Evolutionary conservation across 2,888 invertebrate genomes (phyloP).

Genomic region (Phyllotreta cruciferae): DNA sequence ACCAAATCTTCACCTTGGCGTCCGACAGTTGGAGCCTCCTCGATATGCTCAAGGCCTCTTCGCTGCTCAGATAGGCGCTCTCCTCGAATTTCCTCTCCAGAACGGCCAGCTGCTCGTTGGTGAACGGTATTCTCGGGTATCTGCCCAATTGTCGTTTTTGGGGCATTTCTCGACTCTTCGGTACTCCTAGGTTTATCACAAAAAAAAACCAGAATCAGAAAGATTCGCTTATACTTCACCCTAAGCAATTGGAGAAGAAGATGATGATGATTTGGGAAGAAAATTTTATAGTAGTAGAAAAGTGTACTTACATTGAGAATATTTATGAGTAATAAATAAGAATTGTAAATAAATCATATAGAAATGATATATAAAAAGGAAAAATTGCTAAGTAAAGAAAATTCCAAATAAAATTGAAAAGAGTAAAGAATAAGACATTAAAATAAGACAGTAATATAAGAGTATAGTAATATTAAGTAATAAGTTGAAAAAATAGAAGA

Average conservation of each 20-base stretch:
- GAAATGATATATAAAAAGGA: background rate
- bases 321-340: no score
- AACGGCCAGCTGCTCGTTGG: slow-evolving; percentile 70
- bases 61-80: slow-evolving; percentile 74
- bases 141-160: slow-evolving; percentile 67
- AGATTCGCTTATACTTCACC: background rate
- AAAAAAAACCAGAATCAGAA: slow-evolving; percentile 10
- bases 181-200: slow-evolving; percentile 46
- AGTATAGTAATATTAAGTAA: no score
- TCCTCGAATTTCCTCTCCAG: slow-evolving; percentile 73
- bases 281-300: no score
- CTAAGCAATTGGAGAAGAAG: background rate
- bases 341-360: no score
- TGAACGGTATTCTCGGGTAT: slow-evolving; percentile 78
- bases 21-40: slow-evolving; percentile 70
- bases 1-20: slow-evolving; percentile 80
- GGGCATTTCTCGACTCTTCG: slow-evolving; percentile 55
- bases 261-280: background rate
- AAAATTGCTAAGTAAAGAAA: background rate
- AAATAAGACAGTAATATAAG: slow-evolving; percentile 7
- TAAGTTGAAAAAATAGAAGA: no score
- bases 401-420: background rate
- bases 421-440: background rate
- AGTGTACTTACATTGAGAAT: no score
- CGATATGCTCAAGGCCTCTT: slow-evolving; percentile 71